These are phyloP conservation scores for Temnothorax rugatulus DNA, from an alignment of 2,888 invertebrate genomes.

Conservation along the genomic window DNA sequence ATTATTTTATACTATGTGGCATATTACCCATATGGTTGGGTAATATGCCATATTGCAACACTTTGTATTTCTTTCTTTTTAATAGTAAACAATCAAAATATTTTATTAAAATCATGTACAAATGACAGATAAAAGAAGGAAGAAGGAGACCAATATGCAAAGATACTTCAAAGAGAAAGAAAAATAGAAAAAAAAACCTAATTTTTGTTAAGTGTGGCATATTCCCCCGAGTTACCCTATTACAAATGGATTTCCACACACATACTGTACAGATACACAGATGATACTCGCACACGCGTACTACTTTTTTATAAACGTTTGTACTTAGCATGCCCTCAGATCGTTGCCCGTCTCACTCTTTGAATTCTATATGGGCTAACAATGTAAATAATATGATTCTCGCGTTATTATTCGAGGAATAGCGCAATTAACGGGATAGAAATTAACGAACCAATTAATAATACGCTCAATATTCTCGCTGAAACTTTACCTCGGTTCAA, in stretches of 20 bases:
- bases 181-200: too few relatives aligned
- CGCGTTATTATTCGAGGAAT: slow-evolving; percentile 11
- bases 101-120: too few relatives aligned
- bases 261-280: background rate
- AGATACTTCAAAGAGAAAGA: too few relatives aligned
- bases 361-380: background rate
- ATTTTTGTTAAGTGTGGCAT: too few relatives aligned
- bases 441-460: slow-evolving; percentile 31
- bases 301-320: slow-evolving; percentile 27
- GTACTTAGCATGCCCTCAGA: background rate
- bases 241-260: background rate
- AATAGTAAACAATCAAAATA: too few relatives aligned
- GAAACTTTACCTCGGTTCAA: background rate
- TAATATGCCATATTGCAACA: too few relatives aligned
- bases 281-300: background rate
- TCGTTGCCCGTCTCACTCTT: background rate
- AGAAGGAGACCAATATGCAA: too few relatives aligned
- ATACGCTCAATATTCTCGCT: slow-evolving; percentile 1
- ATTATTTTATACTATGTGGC: too few relatives aligned
- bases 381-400: slow-evolving; percentile 16
- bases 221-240: too few relatives aligned
- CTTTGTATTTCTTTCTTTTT: too few relatives aligned
- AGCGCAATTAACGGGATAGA: slow-evolving; percentile 19
- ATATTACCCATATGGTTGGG: too few relatives aligned
- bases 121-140: too few relatives aligned